Evolutionary conservation across 2,113 vertebrate species (phyloP), one percentile per base, ranked within the genome.

Genomic region (Gavialis gangeticus): DNA sequence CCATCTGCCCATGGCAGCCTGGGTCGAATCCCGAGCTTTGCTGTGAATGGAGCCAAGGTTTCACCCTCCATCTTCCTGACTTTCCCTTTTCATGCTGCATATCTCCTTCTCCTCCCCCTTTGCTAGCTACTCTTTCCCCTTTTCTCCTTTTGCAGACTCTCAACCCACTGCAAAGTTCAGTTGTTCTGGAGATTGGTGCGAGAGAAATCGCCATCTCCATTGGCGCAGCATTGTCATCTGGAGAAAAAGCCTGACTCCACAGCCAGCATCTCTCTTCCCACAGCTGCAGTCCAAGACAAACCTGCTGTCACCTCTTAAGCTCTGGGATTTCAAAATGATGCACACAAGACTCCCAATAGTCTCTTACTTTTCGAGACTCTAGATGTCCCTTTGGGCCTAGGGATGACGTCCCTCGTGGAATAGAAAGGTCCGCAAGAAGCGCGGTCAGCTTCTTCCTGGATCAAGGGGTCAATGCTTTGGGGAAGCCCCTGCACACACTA

Each of bases 21-120:
- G 94, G 96, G 92, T 80, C 76, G 93, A 96, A 80, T 95, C 96
- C 96, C 96, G 96, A 91, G 46, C 46, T 46, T 88, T 94, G 92
- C 95, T 93, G 85, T 93, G 88, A 37, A 95, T 88, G 94, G 84
- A 86, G 92, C 94, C 94, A 95, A 95, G 86, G 90, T 95, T 96
- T 94, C 79, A 46, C 94, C 76, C 92, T 93, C 92, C 88, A 79
- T 94, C 95, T 96, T 94, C 92, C 79, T 92, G 91, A 75, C 55
- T 80, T 91, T 97, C 94, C 92, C 92, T 96, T 90, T 93, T 77
- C 87, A 62, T 94, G 56, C 37, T 94, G 88, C 93, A 79, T 95
- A 86, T 71, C 67, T 21, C 19, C 7, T 85, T 95, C 91, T 96
- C 96, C 95, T 96, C 46, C 92, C 94, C 89, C 94, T 95, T 94